Conservation (phyloP, 2,113 vertebrate species). For the Greenwoodochromis staneri region DNA sequence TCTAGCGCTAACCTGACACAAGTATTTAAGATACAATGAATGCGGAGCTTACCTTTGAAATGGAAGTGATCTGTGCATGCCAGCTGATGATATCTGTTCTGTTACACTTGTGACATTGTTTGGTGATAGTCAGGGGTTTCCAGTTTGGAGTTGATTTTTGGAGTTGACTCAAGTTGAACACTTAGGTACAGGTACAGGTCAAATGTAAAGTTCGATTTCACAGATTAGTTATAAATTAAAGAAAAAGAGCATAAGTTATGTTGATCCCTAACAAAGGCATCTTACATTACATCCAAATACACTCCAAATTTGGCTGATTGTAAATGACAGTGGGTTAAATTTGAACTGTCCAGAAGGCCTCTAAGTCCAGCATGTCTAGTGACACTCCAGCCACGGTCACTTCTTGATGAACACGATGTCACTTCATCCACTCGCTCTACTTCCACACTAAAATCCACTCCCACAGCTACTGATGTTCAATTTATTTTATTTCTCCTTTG, state of each 20-base stretch:
- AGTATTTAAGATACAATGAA: neutral
- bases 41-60: neutral
- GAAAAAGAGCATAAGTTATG: neutral
- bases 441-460: conserved; percentile 16
- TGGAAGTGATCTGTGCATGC: neutral
- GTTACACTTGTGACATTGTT: neutral
- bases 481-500: neutral
- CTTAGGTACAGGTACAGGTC: neutral
- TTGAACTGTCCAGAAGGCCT: neutral
- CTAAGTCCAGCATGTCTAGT: conserved; percentile 15
- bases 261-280: neutral
- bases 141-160: neutral
- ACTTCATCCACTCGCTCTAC: conserved; percentile 21
- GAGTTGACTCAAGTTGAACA: neutral
- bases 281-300: neutral
- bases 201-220: neutral
- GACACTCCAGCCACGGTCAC: conserved; percentile 23
- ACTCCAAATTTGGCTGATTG: neutral
- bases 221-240: neutral
- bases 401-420: conserved; percentile 15
- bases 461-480: conserved; percentile 12
- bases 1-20: neutral
- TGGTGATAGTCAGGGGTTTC: neutral
- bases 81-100: neutral
- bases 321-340: neutral